Percentiles rank a stretch among this genome's conserved stretches.
These are phyloP conservation scores for Pelecanus crispus DNA, from an alignment of 2,113 vertebrate genomes.

Conservation along the genomic window DNA sequence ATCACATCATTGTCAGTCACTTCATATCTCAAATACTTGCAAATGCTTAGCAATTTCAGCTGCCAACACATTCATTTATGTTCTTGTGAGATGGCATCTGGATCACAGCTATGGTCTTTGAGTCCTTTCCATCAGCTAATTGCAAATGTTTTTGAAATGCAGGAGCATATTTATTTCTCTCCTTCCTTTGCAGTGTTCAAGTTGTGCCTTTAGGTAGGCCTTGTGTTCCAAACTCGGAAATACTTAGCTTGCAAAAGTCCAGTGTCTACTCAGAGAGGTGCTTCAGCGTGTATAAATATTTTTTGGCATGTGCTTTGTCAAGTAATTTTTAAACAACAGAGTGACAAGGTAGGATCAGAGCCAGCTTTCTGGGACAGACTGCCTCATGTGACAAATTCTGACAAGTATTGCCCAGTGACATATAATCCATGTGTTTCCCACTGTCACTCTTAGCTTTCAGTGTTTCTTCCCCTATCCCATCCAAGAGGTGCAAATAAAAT, in stretches of 20 bases:
- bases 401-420: not conserved
- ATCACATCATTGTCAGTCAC: constrained; percentile 5
- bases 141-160: constrained; percentile 22
- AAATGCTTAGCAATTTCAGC: constrained; percentile 35
- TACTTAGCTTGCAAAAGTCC: not conserved
- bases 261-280: not conserved
- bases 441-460: not conserved
- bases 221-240: not conserved
- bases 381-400: not conserved
- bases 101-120: constrained; percentile 23
- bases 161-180: constrained; percentile 6
- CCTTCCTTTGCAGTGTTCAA: not conserved
- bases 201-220: not conserved
- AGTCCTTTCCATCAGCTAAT: constrained; percentile 48
- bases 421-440: not conserved
- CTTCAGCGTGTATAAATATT: not conserved
- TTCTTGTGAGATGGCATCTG: constrained; percentile 32
- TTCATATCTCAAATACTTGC: constrained; percentile 22
- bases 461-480: not conserved
- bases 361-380: not conserved
- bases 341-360: not conserved
- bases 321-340: not conserved
- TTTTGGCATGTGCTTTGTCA: not conserved
- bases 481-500: not conserved
- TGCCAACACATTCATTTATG: constrained; percentile 47